Base-by-base conservation (phyloP, 37 sponge, comb jelly and placozoan genomes). In the Crambe crambe region DNA sequence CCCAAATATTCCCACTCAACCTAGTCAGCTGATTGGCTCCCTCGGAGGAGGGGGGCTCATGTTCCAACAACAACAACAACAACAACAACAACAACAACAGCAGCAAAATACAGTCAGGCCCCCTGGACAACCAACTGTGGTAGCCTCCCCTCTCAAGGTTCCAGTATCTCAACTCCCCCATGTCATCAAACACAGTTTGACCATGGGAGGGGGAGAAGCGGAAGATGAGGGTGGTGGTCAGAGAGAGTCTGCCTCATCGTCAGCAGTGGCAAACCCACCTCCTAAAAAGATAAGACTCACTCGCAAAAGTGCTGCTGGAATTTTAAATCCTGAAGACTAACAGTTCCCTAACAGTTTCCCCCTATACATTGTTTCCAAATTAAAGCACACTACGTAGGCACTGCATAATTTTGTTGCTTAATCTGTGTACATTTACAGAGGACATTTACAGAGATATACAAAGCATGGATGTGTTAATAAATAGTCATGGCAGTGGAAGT, bases 71-170 rank as follows among this genome's bases (percentile, higher is more conserved):
- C 38, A 6, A 10, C 38, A 30, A 3, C 38, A 20, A 30, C 9
- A 6, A 5, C 38, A 36, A 35, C 20, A 6, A 12, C 38, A 35
- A 34, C 3, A 10, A 40, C 42, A 41, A 17, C 56, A 27, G 44
- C 47, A 44, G n/a, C 51, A 56, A 35, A 18, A 62, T 44, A 62
- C 25, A 17, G 35, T 47, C 22, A 27, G 62, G 22, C 26, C 65
- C 21, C 37, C 65, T 35, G 26, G 23, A 22, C 76, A 66, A 8
- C 75, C 84, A 21, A 83, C 84, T 8, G 85, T 85, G 35, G 77
- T 85, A 8, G 85, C 85, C 67, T 75, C 76, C 20, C 84, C 84
- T 0, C 44, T 83, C 27, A 83, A 83, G 57, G 20, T 68, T 3
- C 79, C 79, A 30, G 31, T 79, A 5, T 58, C 71, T 31, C 70